These are phyloP conservation scores for Corbicula japonica DNA, from an alignment of 2,888 invertebrate genomes.

Conservation along the genomic window DNA sequence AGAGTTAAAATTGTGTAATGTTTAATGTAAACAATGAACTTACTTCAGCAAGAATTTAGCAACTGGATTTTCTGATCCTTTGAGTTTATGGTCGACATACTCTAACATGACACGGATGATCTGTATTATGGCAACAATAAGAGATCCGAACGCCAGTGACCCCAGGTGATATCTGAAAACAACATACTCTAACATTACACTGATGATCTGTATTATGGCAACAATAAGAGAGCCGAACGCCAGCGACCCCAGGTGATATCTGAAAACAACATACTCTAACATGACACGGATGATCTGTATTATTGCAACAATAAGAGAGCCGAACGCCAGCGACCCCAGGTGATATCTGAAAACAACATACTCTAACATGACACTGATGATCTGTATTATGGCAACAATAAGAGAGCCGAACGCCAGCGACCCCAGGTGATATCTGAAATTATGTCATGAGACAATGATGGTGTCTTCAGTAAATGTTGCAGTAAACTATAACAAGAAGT, in stretches of 20 bases:
- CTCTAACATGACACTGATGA: conserved; percentile 97
- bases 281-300: conserved; percentile 94
- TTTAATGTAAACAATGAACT: no score
- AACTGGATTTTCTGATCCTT: conserved; percentile 90
- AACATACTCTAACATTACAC: conserved; percentile 94
- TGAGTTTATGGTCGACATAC: conserved; percentile 94
- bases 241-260: no score
- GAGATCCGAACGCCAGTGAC: conserved; percentile 96
- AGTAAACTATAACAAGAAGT: no score
- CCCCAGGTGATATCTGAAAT: no score
- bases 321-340: no score
- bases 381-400: conserved; percentile 93
- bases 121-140: conserved; percentile 96
- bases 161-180: conserved; percentile 94
- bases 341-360: no score
- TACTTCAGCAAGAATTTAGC: conserved; percentile 86
- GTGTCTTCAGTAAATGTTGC: no score
- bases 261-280: no score
- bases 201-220: no score
- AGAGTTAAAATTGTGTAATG: no score
- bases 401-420: no score
- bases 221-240: no score
- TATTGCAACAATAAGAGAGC: conserved; percentile 97
- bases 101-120: conserved; percentile 94
- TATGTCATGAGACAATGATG: not conserved